Evolutionary conservation across 1,140 invertebrate species (phyloP).

Genomic region (Drosophila nasuta): DNA sequence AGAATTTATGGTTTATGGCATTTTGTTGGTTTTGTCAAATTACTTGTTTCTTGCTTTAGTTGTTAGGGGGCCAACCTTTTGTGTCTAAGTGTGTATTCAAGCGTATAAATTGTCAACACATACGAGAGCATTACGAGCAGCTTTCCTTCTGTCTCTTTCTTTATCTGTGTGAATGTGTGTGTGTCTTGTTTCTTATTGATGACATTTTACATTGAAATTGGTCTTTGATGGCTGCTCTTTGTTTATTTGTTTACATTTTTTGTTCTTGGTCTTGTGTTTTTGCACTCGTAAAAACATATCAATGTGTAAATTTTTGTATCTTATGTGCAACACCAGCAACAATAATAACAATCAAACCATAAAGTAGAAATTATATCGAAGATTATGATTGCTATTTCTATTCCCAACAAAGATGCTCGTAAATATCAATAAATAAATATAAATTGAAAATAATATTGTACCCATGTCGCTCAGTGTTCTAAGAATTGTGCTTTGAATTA

Average conservation of each 20-base stretch:
- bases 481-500: not conserved
- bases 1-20: slow-evolving; percentile 79
- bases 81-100: slow-evolving; percentile 57
- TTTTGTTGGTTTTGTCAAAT: slow-evolving; percentile 77
- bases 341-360: slow-evolving; percentile 60
- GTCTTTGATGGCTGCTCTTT: slow-evolving; percentile 68
- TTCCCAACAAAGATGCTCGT: slow-evolving; percentile 23
- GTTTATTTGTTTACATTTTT: slow-evolving; percentile 69
- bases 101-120: slow-evolving; percentile 77
- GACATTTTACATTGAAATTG: slow-evolving; percentile 74
- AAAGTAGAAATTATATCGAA: slow-evolving; percentile 78
- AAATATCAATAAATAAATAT: slow-evolving; percentile 52
- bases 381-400: slow-evolving; percentile 71
- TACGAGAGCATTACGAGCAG: slow-evolving; percentile 37
- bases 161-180: slow-evolving; percentile 3
- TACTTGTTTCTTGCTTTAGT: slow-evolving; percentile 49
- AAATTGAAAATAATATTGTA: slow-evolving; percentile 58
- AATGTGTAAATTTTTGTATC: slow-evolving; percentile 73
- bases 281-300: slow-evolving; percentile 69
- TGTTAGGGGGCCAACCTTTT: slow-evolving; percentile 61
- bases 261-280: not conserved
- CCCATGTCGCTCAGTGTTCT: not conserved
- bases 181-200: slow-evolving; percentile 21
- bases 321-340: slow-evolving; percentile 34
- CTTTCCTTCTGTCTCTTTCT: slow-evolving; percentile 2